Evolutionary conservation across 2,888 invertebrate genomes (phyloP).

Genomic region (Julus scandinavius): DNA sequence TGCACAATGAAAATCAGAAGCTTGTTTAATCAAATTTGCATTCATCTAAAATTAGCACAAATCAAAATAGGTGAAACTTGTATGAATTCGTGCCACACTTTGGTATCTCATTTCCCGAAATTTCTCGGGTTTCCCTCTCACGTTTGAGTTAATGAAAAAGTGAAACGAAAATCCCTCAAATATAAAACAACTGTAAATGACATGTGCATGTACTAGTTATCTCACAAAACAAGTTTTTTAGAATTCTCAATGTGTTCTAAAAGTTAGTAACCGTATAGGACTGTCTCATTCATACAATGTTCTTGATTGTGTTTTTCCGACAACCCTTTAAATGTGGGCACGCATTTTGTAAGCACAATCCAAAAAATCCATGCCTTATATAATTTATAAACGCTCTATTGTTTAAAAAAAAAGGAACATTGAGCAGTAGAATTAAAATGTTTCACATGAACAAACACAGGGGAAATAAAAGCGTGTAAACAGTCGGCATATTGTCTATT

Average conservation of each 20-base stretch:
- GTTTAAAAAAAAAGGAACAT: background rate
- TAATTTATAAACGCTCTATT: background rate
- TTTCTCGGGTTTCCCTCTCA: background rate
- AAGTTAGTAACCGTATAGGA: too few species aligned
- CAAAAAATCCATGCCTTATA: too few species aligned
- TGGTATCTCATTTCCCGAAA: slow-evolving; percentile 7
- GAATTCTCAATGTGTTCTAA: too few species aligned
- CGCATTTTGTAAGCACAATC: too few species aligned
- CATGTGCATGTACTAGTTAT: too few species aligned
- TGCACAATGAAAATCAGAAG: background rate
- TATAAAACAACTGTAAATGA: background rate
- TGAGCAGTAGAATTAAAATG: background rate
- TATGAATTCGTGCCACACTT: slow-evolving; percentile 11
- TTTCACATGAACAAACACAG: background rate
- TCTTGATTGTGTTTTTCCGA: too few species aligned
- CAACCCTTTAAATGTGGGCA: too few species aligned
- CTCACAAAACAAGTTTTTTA: too few species aligned
- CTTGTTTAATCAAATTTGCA: background rate
- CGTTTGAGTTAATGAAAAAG: background rate
- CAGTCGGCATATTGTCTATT: background rate
- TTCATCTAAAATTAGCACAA: slow-evolving; percentile 16
- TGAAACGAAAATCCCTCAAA: background rate
- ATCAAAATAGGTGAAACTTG: slow-evolving; percentile 5
- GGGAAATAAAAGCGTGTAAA: background rate
- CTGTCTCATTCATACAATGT: too few species aligned